Base-by-base conservation (phyloP, 2,888 invertebrate species). In the Druceiella hillmani region DNA sequence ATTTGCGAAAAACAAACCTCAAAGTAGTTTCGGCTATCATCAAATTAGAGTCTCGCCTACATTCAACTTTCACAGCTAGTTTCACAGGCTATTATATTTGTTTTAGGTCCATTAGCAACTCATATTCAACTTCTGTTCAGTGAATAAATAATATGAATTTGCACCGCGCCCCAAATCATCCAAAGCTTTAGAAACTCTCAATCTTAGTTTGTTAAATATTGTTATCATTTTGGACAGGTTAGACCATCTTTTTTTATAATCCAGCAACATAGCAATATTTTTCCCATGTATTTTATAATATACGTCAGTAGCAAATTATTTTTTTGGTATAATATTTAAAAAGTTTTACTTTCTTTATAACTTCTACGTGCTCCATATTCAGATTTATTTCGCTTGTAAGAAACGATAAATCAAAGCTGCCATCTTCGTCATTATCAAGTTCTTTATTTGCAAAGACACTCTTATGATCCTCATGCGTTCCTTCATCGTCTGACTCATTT, bases 1-100 rank as follows among this genome's bases (percentile, higher is more conserved):
- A 20, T 20, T 20, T 20, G 22, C 22, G n/a, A 20, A 20, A 7
- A 20, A 20, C 22, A 20, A 20, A 20, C 22, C 22, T 20, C 22
- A 20, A 9, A n/a, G n/a, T n/a, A n/a, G n/a, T n/a, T n/a, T n/a
- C n/a, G 6, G 6, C 6, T 20, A 7, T n/a, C 22, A 20, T 20
- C 22, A 7, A 20, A 20, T 20, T 20, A 7, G 22, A 20, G 6
- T 20, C 22, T 20, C 22, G n/a, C 6, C 22, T n/a, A n/a, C n/a
- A 20, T 20, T 7, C 6, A 20, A 20, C 22, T 7, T 20, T n/a
- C 6, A 20, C 22, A 20, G 22, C 22, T 20, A 9, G n/a, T n/a
- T n/a, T 20, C 9, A 20, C 22, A 20, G 22, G n/a, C 9, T n/a
- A 6, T 7, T 20, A 20, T 7, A 7, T 7, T 20, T 20, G 22